Conservation (phyloP, 2,888 invertebrate species). For the Cactoblastis cactorum region DNA sequence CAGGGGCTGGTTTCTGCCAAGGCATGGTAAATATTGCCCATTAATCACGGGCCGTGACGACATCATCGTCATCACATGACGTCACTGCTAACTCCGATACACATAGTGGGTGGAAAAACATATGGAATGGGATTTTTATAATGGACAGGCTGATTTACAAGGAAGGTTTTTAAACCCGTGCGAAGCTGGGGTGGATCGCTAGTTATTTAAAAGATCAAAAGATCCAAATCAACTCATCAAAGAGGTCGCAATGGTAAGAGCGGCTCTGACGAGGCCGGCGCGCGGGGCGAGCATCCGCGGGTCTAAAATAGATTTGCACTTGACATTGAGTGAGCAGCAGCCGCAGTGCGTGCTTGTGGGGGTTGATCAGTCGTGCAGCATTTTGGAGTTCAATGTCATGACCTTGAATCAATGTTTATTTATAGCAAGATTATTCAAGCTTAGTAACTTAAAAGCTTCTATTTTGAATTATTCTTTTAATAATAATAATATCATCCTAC, state of each 20-base stretch:
- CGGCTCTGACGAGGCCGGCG: constrained; percentile 1
- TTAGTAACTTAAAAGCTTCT: too few relatives aligned
- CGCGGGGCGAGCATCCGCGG: constrained; percentile 18
- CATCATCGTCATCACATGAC: constrained; percentile 1
- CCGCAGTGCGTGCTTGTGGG: constrained; percentile 18
- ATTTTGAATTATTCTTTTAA: too few relatives aligned
- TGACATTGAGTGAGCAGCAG: constrained; percentile 27
- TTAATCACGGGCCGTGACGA: constrained; percentile 9
- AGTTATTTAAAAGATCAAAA: background rate
- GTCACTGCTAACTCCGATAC: constrained; percentile 1
- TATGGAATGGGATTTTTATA: background rate
- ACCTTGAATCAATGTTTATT: background rate
- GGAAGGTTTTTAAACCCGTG: background rate
- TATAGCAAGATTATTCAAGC: too few relatives aligned
- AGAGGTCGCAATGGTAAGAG: background rate
- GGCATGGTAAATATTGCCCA: background rate
- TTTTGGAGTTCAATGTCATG: constrained; percentile 5
- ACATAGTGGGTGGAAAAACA: constrained; percentile 4
- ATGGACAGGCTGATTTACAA: background rate
- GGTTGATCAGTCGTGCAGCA: constrained; percentile 1
- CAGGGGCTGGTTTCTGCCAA: too few relatives aligned
- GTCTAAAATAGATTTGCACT: constrained; percentile 26
- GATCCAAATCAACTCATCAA: background rate
- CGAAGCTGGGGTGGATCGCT: background rate
- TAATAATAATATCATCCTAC: too few relatives aligned